phyloP scores from a whole-genome alignment of 2,888 invertebrate genomes.

The Cremastinae sp. region DNA sequence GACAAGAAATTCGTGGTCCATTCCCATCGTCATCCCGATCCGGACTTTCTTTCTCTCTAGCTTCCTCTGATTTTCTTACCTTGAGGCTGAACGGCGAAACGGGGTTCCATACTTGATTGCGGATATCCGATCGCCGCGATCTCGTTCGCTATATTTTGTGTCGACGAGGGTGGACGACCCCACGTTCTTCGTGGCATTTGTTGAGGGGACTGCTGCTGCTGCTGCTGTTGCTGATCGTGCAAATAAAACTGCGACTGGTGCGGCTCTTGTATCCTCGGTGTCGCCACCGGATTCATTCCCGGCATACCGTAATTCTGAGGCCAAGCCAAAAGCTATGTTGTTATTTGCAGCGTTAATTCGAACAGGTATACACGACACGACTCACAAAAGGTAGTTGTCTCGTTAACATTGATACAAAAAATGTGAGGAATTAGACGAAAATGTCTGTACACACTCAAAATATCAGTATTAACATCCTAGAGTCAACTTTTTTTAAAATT shows the following conservation, averaged over 20 bases:
- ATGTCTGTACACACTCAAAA: too few species aligned
- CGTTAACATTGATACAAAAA: too few species aligned
- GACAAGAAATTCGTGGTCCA: conserved; percentile 30
- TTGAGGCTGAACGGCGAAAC: conserved; percentile 73
- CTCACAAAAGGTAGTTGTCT: too few species aligned
- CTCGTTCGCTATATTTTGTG: conserved; percentile 79
- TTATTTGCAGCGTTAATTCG: conserved; percentile 34
- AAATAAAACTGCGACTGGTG: conserved; percentile 87
- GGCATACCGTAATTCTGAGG: conserved; percentile 73
- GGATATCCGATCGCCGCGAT: conserved; percentile 77
- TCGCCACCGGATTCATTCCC: conserved; percentile 73
- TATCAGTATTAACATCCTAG: too few species aligned
- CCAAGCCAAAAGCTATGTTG: conserved; percentile 27
- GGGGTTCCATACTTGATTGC: conserved; percentile 74
- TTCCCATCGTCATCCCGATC: background rate
- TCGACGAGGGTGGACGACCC: conserved; percentile 80
- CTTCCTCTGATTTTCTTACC: conserved; percentile 62
- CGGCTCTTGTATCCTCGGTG: conserved; percentile 73
- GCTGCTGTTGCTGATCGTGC: conserved; percentile 88
- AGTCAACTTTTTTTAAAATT: too few species aligned
- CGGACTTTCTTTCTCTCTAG: background rate
- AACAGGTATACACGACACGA: background rate
- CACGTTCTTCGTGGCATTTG: conserved; percentile 81
- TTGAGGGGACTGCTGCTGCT: too few species aligned
- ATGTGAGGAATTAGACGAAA: too few species aligned